Evolutionary conservation across 2,797 vertebrate species (phyloP).

Genomic region (Manis javanica): DNA sequence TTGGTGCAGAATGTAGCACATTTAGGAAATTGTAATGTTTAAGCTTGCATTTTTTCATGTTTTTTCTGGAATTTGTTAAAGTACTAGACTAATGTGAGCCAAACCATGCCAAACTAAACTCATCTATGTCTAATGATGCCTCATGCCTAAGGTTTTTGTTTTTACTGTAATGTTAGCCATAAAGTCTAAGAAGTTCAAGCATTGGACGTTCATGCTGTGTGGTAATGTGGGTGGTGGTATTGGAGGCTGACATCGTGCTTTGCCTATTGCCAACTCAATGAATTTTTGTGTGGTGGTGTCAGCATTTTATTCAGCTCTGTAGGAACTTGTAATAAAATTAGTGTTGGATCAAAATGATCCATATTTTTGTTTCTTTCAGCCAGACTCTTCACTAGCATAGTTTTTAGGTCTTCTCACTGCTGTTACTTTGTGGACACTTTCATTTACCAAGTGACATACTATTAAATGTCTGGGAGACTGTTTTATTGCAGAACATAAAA

Average conservation of each 20-base stretch:
- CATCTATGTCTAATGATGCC: conserved; percentile 61
- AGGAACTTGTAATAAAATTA: conserved; percentile 73
- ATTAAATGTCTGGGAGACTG: conserved; percentile 76
- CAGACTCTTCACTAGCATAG: conserved; percentile 61
- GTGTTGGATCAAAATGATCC: not conserved
- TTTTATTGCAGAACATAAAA: conserved; percentile 70
- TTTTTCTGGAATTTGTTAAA: conserved; percentile 71
- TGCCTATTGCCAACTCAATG: conserved; percentile 73
- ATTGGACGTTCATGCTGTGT: conserved; percentile 41
- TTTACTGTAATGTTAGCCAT: conserved; percentile 51
- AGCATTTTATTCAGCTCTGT: conserved; percentile 74
- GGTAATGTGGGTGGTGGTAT: conserved; percentile 54
- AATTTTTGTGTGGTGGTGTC: conserved; percentile 74
- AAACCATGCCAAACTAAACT: conserved; percentile 75
- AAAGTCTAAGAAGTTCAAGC: conserved; percentile 56
- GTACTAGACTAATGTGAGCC: conserved; percentile 73
- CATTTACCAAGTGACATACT: conserved; percentile 79
- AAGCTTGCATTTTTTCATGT: conserved; percentile 67
- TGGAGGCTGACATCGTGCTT: conserved; percentile 72
- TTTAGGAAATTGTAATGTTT: conserved; percentile 66
- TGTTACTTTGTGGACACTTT: conserved; percentile 78
- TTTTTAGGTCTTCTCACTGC: conserved; percentile 69
- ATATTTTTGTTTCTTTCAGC: conserved; percentile 53
- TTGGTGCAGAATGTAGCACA: conserved; percentile 49
- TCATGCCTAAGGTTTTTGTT: not conserved